phyloP scores from a whole-genome alignment of 1,140 invertebrate genomes.

The Pteromalus puparum region DNA sequence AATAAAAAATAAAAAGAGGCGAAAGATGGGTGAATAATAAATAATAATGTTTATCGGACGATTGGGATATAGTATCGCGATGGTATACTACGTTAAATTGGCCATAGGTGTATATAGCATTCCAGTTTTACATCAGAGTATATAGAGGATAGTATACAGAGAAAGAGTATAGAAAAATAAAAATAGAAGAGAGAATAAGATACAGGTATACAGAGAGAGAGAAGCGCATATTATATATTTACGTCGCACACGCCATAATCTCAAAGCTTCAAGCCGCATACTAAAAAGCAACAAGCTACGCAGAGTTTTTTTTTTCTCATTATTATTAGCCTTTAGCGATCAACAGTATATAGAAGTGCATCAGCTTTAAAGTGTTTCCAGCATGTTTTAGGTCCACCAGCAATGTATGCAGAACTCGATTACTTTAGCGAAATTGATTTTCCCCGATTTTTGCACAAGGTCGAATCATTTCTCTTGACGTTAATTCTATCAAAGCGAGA shows the following conservation, averaged over 20 bases:
- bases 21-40: not conserved
- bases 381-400: not conserved
- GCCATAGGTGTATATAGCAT: conserved; percentile 2
- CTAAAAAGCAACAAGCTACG: conserved; percentile 44
- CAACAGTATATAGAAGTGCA: conserved; percentile 12
- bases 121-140: conserved; percentile 16
- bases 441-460: not conserved
- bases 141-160: conserved; percentile 7
- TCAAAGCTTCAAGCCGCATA: conserved; percentile 52
- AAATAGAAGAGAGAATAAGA: conserved; percentile 19
- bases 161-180: conserved; percentile 16
- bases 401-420: conserved; percentile 26
- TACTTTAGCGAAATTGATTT: not conserved
- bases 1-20: not conserved
- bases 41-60: conserved; percentile 8
- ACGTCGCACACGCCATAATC: conserved; percentile 35
- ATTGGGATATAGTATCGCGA: not conserved
- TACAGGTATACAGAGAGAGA: conserved; percentile 14
- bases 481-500: not conserved
- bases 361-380: conserved; percentile 26
- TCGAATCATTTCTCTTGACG: not conserved
- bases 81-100: not conserved
- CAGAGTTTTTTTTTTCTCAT: not conserved
- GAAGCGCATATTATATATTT: conserved; percentile 44
- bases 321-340: not conserved